These are phyloP conservation scores for Pyrgilauda ruficollis DNA, from an alignment of 2,113 vertebrate species.

Conservation along the genomic window DNA sequence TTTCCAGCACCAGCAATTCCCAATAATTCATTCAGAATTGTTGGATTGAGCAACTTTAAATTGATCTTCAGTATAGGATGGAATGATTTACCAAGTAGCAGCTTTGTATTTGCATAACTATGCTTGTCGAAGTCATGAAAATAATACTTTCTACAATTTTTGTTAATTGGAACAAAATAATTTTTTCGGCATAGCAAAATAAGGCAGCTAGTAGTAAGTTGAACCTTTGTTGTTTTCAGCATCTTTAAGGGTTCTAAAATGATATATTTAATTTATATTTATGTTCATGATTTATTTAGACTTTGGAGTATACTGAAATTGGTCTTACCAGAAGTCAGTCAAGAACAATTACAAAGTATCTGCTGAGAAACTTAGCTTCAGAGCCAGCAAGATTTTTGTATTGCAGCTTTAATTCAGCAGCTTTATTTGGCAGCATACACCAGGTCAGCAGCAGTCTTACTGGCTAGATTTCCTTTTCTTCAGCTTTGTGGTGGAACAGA, in stretches of 20 bases:
- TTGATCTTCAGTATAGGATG: neutral
- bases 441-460: neutral
- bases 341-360: neutral
- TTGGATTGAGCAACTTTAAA: neutral
- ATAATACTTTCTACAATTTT: neutral
- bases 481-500: neutral
- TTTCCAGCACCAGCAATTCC: neutral
- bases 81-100: neutral
- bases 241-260: neutral
- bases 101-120: neutral
- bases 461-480: neutral
- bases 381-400: neutral
- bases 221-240: neutral
- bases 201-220: neutral
- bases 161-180: neutral
- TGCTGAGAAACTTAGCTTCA: neutral
- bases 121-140: neutral
- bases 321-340: neutral
- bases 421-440: neutral
- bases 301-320: neutral
- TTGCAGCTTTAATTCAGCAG: neutral
- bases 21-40: neutral
- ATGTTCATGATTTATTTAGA: neutral
- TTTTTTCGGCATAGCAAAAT: neutral
- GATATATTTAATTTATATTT: neutral